A percentile compares a stretch with the other conserved stretches of the same genome.
These are phyloP conservation scores for Asarcornis scutulata DNA, from an alignment of 2,113 vertebrate species.

Conservation along the genomic window DNA sequence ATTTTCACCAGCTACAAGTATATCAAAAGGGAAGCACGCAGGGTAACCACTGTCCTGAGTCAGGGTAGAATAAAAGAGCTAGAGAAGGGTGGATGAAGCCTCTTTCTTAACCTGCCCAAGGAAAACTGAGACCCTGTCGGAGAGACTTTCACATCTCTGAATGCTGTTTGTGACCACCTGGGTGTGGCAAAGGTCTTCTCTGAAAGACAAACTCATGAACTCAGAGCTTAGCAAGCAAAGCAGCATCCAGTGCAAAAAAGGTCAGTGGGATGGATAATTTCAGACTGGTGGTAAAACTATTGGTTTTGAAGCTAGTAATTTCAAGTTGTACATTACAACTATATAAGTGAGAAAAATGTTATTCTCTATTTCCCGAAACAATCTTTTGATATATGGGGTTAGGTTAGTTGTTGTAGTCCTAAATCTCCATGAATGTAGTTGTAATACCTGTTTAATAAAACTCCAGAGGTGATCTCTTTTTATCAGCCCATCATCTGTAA, in stretches of 20 bases:
- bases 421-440: constrained; percentile 43
- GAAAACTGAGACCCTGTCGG: background rate
- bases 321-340: constrained; percentile 37
- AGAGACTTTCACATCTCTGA: background rate
- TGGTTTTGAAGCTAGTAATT: constrained; percentile 58
- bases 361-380: constrained; percentile 46
- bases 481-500: constrained; percentile 66
- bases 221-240: background rate
- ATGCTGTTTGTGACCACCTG: background rate
- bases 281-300: background rate
- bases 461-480: constrained; percentile 58
- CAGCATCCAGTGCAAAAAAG: background rate
- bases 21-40: background rate
- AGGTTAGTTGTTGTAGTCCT: background rate
- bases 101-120: background rate
- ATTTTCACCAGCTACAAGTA: background rate
- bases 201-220: background rate
- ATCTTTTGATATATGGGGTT: constrained; percentile 43
- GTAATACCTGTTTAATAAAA: constrained; percentile 65
- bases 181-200: background rate
- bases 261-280: constrained; percentile 50
- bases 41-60: background rate
- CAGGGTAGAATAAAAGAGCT: background rate
- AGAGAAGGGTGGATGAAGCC: background rate
- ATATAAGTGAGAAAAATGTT: constrained; percentile 58